Percentiles rank a stretch among this genome's conserved stretches.
phyloP scores from a whole-genome alignment of 1,140 invertebrate species.

The Conopomorpha cramerella region DNA sequence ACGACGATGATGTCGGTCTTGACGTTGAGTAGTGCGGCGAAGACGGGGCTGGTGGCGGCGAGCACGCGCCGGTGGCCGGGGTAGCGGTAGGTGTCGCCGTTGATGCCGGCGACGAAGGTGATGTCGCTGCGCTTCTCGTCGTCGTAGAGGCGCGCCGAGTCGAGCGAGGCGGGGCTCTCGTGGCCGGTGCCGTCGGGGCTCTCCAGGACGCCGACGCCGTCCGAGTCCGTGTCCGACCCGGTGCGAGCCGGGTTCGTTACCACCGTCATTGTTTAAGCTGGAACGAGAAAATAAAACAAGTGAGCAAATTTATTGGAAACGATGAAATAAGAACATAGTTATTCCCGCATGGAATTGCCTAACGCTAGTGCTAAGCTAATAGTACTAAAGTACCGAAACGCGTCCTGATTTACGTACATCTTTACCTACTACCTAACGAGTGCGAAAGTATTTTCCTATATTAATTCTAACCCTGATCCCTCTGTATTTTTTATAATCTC shows the following conservation, averaged over 20 bases:
- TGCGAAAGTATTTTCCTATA: too few relatives aligned
- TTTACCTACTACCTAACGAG: too few relatives aligned
- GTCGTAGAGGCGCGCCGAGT: slow-evolving; percentile 38
- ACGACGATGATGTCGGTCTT: slow-evolving; percentile 56
- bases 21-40: slow-evolving; percentile 38
- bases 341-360: too few relatives aligned
- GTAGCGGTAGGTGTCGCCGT: slow-evolving; percentile 65
- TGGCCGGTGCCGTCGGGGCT: background rate
- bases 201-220: slow-evolving; percentile 15
- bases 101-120: slow-evolving; percentile 67
- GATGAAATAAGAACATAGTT: slow-evolving; percentile 6
- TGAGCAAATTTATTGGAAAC: slow-evolving; percentile 19
- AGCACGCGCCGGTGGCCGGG: slow-evolving; percentile 70
- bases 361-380: too few relatives aligned
- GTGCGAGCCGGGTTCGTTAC: slow-evolving; percentile 47
- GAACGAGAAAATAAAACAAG: too few relatives aligned
- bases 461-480: too few relatives aligned
- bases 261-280: slow-evolving; percentile 31
- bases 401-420: too few relatives aligned
- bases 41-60: slow-evolving; percentile 63
- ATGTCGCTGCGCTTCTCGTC: slow-evolving; percentile 69
- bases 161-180: background rate
- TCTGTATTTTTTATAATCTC: too few relatives aligned
- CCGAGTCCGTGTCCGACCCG: slow-evolving; percentile 22
- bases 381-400: too few relatives aligned